phyloP scores from a whole-genome alignment of 92 coral and sea anemone species.

The Porites cylindrica region DNA sequence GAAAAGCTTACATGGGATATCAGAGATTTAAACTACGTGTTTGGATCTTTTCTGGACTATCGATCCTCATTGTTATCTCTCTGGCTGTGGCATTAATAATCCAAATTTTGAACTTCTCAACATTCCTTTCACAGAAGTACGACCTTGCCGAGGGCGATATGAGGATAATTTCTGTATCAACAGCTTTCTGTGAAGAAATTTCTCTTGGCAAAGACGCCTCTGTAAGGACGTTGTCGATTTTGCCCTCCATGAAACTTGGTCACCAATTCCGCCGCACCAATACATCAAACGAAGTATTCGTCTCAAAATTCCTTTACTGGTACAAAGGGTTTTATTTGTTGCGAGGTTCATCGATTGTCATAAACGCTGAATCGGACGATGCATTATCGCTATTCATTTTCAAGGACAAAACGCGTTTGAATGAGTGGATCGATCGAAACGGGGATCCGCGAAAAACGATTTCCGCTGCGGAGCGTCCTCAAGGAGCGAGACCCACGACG shows the following conservation, averaged over 20 bases:
- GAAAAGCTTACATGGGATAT: slow-evolving; percentile 51
- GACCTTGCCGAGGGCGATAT: slow-evolving; percentile 85
- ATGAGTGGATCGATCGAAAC: slow-evolving; percentile 75
- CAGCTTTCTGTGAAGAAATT: slow-evolving; percentile 84
- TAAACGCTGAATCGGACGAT: slow-evolving; percentile 76
- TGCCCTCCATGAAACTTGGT: slow-evolving; percentile 49
- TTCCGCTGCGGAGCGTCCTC: neutral
- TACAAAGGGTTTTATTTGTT: slow-evolving; percentile 82
- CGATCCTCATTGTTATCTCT: slow-evolving; percentile 60
- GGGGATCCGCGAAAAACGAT: slow-evolving; percentile 4
- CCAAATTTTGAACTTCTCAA: slow-evolving; percentile 80
- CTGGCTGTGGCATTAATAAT: slow-evolving; percentile 72
- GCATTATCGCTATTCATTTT: slow-evolving; percentile 80
- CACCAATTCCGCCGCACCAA: slow-evolving; percentile 63
- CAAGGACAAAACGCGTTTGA: slow-evolving; percentile 73
- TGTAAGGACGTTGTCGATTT: slow-evolving; percentile 62
- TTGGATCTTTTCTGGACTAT: slow-evolving; percentile 71
- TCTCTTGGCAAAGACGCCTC: slow-evolving; percentile 59
- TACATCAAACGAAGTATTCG: slow-evolving; percentile 67
- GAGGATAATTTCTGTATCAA: slow-evolving; percentile 77
- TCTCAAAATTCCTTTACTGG: slow-evolving; percentile 78
- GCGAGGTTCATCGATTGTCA: slow-evolving; percentile 68
- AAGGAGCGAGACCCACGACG: slow-evolving; percentile 1
- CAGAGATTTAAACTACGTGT: slow-evolving; percentile 80
- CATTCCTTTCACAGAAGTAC: slow-evolving; percentile 70